Conservation (phyloP, 1,140 invertebrate genomes). For the Drosophila ercepeae region DNA sequence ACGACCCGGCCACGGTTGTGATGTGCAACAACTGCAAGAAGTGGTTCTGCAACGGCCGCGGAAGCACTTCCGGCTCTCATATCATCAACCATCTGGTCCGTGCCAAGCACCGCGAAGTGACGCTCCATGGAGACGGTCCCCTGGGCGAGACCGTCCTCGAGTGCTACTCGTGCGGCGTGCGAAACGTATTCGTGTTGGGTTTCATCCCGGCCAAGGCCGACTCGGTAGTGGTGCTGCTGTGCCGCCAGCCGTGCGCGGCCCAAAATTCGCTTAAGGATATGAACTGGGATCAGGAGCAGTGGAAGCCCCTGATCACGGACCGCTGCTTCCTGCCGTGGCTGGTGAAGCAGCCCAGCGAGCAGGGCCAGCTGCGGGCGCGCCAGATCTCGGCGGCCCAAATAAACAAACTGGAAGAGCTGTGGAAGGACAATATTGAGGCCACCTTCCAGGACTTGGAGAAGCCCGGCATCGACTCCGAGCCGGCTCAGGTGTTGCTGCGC, state of each 20-base stretch:
- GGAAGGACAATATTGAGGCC: slow-evolving; percentile 99
- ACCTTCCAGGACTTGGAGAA: slow-evolving; percentile 99
- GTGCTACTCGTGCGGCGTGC: slow-evolving; percentile 99
- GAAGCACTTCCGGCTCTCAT: slow-evolving; percentile 98
- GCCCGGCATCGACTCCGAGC: slow-evolving; percentile 98
- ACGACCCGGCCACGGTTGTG: slow-evolving; percentile 98
- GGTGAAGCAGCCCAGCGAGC: slow-evolving; percentile 97
- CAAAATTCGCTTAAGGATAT: slow-evolving; percentile 98
- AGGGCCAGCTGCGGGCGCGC: slow-evolving; percentile 96
- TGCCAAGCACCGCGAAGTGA: slow-evolving; percentile 99
- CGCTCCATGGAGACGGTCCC: slow-evolving; percentile 98
- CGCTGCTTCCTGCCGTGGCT: slow-evolving; percentile 98
- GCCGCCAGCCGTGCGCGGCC: slow-evolving; percentile 98
- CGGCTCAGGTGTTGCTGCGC: slow-evolving; percentile 95
- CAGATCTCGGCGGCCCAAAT: slow-evolving; percentile 99
- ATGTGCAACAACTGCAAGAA: slow-evolving; percentile 99
- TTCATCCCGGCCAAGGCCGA: slow-evolving; percentile 99
- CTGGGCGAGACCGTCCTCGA: slow-evolving; percentile 98
- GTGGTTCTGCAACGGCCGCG: slow-evolving; percentile 99
- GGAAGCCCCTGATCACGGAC: slow-evolving; percentile 99
- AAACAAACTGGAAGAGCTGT: slow-evolving; percentile 98
- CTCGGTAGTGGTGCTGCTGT: slow-evolving; percentile 98
- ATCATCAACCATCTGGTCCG: slow-evolving; percentile 99
- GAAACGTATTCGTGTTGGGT: slow-evolving; percentile 98
- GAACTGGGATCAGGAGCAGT: slow-evolving; percentile 99